Percentiles rank a stretch among this genome's conserved stretches.
phyloP scores from a whole-genome alignment of 2,113 vertebrate species.

The Corydoras sp. region DNA sequence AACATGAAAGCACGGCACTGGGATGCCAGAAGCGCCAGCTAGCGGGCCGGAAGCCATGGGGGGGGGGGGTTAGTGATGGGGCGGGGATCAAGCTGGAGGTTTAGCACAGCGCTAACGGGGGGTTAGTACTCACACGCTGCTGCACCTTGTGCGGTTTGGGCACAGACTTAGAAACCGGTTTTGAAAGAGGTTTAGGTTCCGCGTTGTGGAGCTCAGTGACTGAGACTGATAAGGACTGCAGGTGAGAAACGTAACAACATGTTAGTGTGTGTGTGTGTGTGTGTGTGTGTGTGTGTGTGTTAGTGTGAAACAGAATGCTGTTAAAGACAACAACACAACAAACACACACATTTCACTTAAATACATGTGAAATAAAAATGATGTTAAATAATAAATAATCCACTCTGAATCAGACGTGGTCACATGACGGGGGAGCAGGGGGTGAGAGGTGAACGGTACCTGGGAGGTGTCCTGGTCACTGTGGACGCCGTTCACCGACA shows the following conservation, averaged over 20 bases:
- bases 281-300: too few species aligned
- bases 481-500: conserved; percentile 70
- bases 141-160: conserved; percentile 62
- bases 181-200: conserved; percentile 40
- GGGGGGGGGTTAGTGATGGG: conserved; percentile 26
- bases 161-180: conserved; percentile 52
- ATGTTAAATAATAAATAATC: too few species aligned
- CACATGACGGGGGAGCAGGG: too few species aligned
- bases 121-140: conserved; percentile 70
- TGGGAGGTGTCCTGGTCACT: conserved; percentile 74
- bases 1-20: too few species aligned
- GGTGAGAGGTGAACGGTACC: conserved; percentile 43
- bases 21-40: too few species aligned
- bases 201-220: conserved; percentile 69
- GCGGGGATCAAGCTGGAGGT: conserved; percentile 36
- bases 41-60: conserved; percentile 28
- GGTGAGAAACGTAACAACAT: conserved; percentile 62
- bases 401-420: too few species aligned
- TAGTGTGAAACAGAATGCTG: too few species aligned
- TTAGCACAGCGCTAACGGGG: not conserved
- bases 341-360: too few species aligned
- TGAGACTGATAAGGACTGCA: conserved; percentile 67
- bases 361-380: too few species aligned
- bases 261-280: not conserved
- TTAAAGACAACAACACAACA: too few species aligned